Conservation (phyloP, 2,797 vertebrate species). For the Semaprochilodus insignis region DNA sequence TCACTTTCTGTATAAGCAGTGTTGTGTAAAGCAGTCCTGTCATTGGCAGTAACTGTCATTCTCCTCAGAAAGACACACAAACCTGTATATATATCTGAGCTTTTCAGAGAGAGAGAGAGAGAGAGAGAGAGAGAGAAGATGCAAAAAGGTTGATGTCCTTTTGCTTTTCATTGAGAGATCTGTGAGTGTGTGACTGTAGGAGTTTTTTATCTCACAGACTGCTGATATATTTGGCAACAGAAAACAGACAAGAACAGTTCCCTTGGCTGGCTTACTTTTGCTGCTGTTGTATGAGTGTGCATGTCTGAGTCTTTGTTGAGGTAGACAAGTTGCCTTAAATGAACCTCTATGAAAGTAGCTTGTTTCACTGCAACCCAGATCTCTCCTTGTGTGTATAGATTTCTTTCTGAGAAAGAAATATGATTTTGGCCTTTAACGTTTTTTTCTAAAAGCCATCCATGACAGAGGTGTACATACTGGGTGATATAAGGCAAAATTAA, state of each 20-base stretch:
- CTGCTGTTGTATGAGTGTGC: background rate
- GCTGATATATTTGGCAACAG: constrained; percentile 15
- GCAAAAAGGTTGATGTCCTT: background rate
- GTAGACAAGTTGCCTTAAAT: constrained; percentile 7
- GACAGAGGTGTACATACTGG: too few species aligned
- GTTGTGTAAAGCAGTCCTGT: background rate
- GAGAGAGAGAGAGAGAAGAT: background rate
- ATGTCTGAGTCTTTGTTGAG: background rate
- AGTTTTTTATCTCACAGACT: background rate
- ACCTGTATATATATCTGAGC: background rate
- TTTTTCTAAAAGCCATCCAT: too few species aligned
- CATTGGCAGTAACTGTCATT: background rate
- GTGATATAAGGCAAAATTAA: too few species aligned
- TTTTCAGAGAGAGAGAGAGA: background rate
- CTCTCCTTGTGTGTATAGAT: background rate
- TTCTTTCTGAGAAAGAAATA: background rate
- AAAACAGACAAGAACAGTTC: constrained; percentile 15
- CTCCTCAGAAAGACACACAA: background rate
- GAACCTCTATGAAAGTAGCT: background rate
- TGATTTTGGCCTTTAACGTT: too few species aligned
- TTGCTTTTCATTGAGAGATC: background rate
- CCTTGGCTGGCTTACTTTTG: background rate
- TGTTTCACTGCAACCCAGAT: background rate
- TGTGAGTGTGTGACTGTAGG: background rate
- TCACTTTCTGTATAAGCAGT: background rate